phyloP scores from a whole-genome alignment of 2,888 invertebrate species.

The Drosophila anomelani region DNA sequence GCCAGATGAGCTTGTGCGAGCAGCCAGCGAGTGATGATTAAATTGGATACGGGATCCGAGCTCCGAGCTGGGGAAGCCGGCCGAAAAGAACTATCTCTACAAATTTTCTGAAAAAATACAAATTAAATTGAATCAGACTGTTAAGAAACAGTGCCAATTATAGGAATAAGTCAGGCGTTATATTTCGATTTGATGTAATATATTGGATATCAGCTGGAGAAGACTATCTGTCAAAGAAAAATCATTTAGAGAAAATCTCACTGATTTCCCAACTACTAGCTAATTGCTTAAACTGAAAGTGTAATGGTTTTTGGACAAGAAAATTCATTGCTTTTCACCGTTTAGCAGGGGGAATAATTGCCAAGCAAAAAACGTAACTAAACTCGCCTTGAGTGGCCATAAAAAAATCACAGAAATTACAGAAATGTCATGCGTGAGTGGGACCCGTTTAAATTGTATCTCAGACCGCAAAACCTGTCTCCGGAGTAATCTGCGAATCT shows the following conservation, averaged over 20 bases:
- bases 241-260: not conserved
- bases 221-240: not conserved
- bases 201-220: not conserved
- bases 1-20: slow-evolving; percentile 43
- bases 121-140: slow-evolving; percentile 21
- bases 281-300: slow-evolving; percentile 6
- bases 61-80: slow-evolving; percentile 10
- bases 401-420: slow-evolving; percentile 24
- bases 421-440: slow-evolving; percentile 35
- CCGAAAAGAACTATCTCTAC: slow-evolving; percentile 22
- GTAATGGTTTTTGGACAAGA: slow-evolving; percentile 10
- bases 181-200: not conserved
- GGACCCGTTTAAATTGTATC: slow-evolving; percentile 35
- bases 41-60: slow-evolving; percentile 28
- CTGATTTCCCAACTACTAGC: not conserved
- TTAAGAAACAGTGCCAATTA: slow-evolving; percentile 1
- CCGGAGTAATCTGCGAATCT: slow-evolving; percentile 30
- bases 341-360: slow-evolving; percentile 6
- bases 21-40: slow-evolving; percentile 30
- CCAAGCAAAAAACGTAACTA: slow-evolving; percentile 9
- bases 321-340: slow-evolving; percentile 14
- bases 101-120: slow-evolving; percentile 8
- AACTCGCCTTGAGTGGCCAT: slow-evolving; percentile 16
- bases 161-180: not conserved
- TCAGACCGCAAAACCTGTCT: slow-evolving; percentile 32